Percentiles rank a stretch among this genome's conserved stretches.
These are phyloP conservation scores for Prunella strophiata DNA, from an alignment of 2,797 vertebrate genomes.

Conservation along the genomic window DNA sequence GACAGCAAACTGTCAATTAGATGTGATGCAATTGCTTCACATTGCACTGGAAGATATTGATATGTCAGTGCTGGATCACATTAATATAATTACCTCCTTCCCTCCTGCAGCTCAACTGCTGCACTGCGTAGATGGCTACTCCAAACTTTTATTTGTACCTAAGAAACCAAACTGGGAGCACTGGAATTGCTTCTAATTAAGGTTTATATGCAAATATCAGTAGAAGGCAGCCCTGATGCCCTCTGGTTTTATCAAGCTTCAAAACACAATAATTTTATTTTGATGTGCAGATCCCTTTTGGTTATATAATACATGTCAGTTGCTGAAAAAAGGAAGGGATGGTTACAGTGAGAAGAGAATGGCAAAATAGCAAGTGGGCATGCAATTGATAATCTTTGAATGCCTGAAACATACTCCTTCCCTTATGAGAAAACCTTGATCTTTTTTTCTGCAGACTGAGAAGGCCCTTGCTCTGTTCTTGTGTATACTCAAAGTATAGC, in stretches of 20 bases:
- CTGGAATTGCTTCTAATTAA: slow-evolving; percentile 35
- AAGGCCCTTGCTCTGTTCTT: not conserved
- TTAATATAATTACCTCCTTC: slow-evolving; percentile 32
- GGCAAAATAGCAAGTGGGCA: not conserved
- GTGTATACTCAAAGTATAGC: not conserved
- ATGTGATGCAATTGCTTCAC: slow-evolving; percentile 24
- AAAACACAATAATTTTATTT: slow-evolving; percentile 11
- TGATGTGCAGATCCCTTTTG: slow-evolving; percentile 13
- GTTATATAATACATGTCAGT: not conserved
- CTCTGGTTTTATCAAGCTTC: slow-evolving; percentile 1
- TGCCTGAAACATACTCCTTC: not conserved
- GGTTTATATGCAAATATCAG: not conserved
- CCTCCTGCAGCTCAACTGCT: slow-evolving; percentile 26
- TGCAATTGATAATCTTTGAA: not conserved
- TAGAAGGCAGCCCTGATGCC: not conserved
- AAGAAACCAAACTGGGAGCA: slow-evolving; percentile 28
- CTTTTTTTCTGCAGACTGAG: not conserved
- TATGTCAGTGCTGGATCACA: slow-evolving; percentile 18
- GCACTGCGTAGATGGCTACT: not conserved
- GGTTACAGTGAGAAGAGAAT: not conserved
- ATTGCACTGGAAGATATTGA: slow-evolving; percentile 34
- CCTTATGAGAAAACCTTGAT: not conserved
- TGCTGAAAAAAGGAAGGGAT: not conserved
- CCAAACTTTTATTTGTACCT: slow-evolving; percentile 32
- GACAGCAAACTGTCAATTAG: slow-evolving; percentile 36